phyloP scores from a whole-genome alignment of 2,888 invertebrate species.

The Lasioglossum leucozonium region DNA sequence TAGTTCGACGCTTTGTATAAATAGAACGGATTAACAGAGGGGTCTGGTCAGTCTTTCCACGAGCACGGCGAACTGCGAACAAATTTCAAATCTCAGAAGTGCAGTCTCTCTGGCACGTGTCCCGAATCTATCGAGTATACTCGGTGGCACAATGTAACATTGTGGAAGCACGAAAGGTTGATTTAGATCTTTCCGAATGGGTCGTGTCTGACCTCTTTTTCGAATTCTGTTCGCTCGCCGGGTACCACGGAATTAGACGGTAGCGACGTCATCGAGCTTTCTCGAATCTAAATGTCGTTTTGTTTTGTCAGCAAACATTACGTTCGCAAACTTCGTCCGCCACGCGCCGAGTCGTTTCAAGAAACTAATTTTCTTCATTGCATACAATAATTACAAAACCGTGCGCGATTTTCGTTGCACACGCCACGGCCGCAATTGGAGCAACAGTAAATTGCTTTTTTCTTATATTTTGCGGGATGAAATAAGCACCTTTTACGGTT shows the following conservation, averaged over 20 bases:
- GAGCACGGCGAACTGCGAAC: constrained; percentile 4
- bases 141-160: constrained; percentile 1
- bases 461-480: neutral
- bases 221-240: neutral
- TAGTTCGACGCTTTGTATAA: neutral
- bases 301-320: neutral
- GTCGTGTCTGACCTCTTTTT: constrained; percentile 8
- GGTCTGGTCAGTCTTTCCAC: neutral
- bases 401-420: neutral
- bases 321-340: neutral
- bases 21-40: neutral
- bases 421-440: neutral
- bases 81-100: constrained; percentile 18
- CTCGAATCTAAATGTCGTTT: neutral
- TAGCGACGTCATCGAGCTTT: neutral
- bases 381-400: constrained; percentile 2
- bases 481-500: neutral
- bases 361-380: constrained; percentile 6
- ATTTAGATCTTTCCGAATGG: constrained; percentile 1
- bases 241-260: neutral
- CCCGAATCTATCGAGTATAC: constrained; percentile 18
- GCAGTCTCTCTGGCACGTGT: constrained; percentile 19
- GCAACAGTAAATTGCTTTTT: constrained; percentile 1
- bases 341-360: neutral
- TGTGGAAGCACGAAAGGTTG: constrained; percentile 21